Evolutionary conservation across 2,888 invertebrate species (phyloP).

Genomic region (Sinelater perroti): DNA sequence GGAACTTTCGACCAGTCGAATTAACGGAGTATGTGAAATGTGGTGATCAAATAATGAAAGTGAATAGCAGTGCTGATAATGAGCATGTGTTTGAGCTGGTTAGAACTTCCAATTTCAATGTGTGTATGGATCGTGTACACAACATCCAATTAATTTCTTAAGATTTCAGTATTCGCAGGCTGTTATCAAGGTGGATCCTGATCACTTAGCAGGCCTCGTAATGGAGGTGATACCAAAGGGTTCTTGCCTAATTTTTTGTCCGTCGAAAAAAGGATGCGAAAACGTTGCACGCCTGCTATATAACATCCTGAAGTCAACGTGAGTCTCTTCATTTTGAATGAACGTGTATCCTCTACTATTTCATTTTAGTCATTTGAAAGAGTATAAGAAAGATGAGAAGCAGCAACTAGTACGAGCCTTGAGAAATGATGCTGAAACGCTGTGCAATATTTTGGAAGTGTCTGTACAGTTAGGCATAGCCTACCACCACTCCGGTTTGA

Average conservation of each 20-base stretch:
- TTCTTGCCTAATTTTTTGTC: conserved; percentile 90
- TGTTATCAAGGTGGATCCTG: conserved; percentile 75
- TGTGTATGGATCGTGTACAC: conserved; percentile 53
- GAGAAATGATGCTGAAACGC: conserved; percentile 68
- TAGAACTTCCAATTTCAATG: conserved; percentile 64
- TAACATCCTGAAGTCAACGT: conserved; percentile 64
- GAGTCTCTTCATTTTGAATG: conserved; percentile 14
- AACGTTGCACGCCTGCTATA: conserved; percentile 84
- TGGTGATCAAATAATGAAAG: conserved; percentile 64
- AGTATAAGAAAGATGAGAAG: conserved; percentile 69
- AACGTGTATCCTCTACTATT: neutral
- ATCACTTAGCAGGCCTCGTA: conserved; percentile 80
- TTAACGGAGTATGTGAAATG: conserved; percentile 85
- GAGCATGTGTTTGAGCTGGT: conserved; percentile 64
- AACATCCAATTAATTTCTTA: neutral
- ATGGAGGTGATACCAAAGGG: conserved; percentile 80
- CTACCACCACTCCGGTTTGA: conserved; percentile 91
- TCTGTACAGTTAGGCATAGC: conserved; percentile 85
- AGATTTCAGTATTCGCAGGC: conserved; percentile 68
- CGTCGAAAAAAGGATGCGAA: conserved; percentile 92
- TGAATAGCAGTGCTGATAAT: conserved; percentile 62
- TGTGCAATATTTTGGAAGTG: conserved; percentile 72
- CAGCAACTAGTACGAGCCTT: conserved; percentile 69
- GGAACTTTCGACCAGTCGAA: conserved; percentile 89
- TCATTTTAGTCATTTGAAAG: conserved; percentile 62